Base-by-base conservation (phyloP, 37 sponge, comb jelly and placozoan genomes). In the Beroe ovata region DNA sequence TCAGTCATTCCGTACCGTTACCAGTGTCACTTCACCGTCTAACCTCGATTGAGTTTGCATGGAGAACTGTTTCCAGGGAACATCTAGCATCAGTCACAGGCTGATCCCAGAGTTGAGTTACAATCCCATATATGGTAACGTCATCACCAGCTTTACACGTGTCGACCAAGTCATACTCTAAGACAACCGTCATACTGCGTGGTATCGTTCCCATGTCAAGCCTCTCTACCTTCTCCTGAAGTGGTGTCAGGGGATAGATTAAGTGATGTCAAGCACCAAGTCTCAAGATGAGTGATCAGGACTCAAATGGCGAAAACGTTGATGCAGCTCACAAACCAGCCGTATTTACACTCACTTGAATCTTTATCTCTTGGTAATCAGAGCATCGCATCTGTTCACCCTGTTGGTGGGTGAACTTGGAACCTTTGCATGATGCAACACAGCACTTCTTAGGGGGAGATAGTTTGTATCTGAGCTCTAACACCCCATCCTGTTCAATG, bases 351-450 rank as follows among this genome's bases (percentile, higher is more conserved):
- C n/a, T n/a, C 6, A 77, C 84, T 59, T 95, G 96, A 23, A 95
- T 66, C 71, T 94, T 94, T 23, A 95, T 92, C 91, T 95, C 96
- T 39, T 95, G 96, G 72, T 93, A 92, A 77, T 95, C 96, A 29
- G 91, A 88, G 72, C 90, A 91, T 29, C 91, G 34, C 62, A 47
- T 72, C 39, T 60, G 29, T 35, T 77, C 84, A 0, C 38, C 58
- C 58, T 77, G 84, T 1, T 41, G 47, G 23, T 77, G 84, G n/a
- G 47, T 40, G 35, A 47, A 66, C 36, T 47, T 66, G 58, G 0
- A 47, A 11, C 58, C 54, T 39, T 41, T 90, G 72, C 59, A 54
- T 20, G 32, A 47, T 39, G 8, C 20, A 0, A 33, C 60, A 33
- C 60, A 60, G 60, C 36, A 47, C 90, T 59, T 59, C 23, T 60